phyloP scores from a whole-genome alignment of 2,113 vertebrate genomes.

The Oreochromis tanganicae region DNA sequence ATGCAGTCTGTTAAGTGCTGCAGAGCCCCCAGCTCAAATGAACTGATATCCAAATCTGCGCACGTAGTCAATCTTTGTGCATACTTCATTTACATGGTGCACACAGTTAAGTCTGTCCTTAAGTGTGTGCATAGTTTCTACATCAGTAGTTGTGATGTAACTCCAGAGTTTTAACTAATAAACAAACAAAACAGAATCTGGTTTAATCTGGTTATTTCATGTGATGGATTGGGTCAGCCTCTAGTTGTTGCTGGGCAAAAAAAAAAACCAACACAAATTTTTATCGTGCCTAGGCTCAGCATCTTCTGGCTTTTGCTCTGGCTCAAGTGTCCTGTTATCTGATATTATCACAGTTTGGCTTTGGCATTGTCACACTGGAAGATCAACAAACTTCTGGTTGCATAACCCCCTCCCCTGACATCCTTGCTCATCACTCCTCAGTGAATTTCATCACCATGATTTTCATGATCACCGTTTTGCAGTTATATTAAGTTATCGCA shows the following conservation, averaged over 20 bases:
- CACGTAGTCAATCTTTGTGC: neutral
- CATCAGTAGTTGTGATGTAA: neutral
- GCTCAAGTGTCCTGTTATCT: constrained; percentile 47
- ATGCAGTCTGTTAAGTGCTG: neutral
- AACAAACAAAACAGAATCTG: neutral
- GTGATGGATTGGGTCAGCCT: constrained; percentile 45
- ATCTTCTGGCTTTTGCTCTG: constrained; percentile 39
- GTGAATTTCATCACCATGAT: constrained; percentile 46
- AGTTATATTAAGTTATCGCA: neutral
- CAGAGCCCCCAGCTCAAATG: neutral
- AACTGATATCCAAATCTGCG: neutral
- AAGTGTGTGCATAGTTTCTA: neutral
- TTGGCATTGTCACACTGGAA: constrained; percentile 72
- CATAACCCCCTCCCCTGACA: constrained; percentile 64
- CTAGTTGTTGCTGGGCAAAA: constrained; percentile 50
- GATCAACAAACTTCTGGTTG: constrained; percentile 73
- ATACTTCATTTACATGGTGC: neutral
- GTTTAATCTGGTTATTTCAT: neutral
- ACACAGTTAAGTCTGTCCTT: neutral
- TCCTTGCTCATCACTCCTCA: constrained; percentile 57
- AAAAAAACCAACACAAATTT: neutral
- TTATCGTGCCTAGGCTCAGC: constrained; percentile 5
- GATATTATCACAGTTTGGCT: constrained; percentile 65
- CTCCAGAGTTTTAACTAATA: neutral
- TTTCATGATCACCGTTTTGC: constrained; percentile 38